These are phyloP conservation scores for Eumerus sabulonum DNA, from an alignment of 2,888 invertebrate species.

Conservation along the genomic window DNA sequence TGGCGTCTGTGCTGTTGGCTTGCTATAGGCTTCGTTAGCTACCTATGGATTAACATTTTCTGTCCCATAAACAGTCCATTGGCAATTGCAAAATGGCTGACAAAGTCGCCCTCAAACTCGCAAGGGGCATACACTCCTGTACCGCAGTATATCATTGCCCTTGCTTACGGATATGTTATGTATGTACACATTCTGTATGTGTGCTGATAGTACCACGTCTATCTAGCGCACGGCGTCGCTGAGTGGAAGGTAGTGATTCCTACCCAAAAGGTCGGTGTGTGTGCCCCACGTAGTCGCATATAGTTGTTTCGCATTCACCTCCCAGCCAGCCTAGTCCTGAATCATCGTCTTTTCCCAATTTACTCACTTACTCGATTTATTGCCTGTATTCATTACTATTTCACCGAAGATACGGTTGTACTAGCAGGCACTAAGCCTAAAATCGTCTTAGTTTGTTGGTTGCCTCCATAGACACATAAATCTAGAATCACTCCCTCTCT, in stretches of 20 bases:
- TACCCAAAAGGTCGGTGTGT: constrained; percentile 10
- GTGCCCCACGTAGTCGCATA: constrained; percentile 14
- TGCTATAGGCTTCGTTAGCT: constrained; percentile 9
- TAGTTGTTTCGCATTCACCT: constrained; percentile 44
- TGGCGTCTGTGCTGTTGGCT: constrained; percentile 6
- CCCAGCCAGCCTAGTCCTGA: constrained; percentile 6
- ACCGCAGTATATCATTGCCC: constrained; percentile 50
- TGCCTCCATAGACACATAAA: constrained; percentile 61
- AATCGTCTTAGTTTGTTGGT: constrained; percentile 64
- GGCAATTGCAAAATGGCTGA: constrained; percentile 60
- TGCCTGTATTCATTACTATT: constrained; percentile 64
- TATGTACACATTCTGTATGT: no score
- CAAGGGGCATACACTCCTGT: constrained; percentile 49
- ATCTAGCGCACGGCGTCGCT: no score
- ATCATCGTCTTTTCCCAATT: constrained; percentile 42
- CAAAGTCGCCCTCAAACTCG: constrained; percentile 37
- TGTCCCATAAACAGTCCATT: constrained; percentile 59
- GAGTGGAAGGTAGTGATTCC: background rate
- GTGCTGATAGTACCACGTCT: no score
- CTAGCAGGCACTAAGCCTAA: constrained; percentile 59
- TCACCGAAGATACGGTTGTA: constrained; percentile 57
- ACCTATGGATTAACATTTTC: constrained; percentile 59
- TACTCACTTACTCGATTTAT: constrained; percentile 58
- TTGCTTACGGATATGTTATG: background rate
- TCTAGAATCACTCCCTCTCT: constrained; percentile 54